Evolutionary conservation across 1,140 invertebrate genomes (phyloP).

Genomic region (Pseudomyrmex pallidus): DNA sequence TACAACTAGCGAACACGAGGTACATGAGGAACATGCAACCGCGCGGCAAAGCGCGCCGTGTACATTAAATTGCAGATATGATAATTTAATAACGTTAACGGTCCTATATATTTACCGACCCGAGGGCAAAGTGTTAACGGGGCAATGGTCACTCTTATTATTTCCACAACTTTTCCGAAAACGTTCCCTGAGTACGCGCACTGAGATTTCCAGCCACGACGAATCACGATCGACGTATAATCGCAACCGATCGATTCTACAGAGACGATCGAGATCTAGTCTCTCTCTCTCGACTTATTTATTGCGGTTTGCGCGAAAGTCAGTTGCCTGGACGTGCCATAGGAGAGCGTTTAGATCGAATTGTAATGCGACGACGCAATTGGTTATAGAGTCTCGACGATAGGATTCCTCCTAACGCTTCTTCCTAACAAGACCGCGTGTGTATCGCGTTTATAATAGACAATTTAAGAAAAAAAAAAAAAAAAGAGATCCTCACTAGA

Average conservation of each 20-base stretch:
- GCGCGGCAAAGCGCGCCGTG: background rate
- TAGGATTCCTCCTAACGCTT: slow-evolving; percentile 4
- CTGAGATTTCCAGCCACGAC: slow-evolving; percentile 47
- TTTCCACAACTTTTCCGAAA: slow-evolving; percentile 58
- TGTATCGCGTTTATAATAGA: background rate
- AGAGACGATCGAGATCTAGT: no score
- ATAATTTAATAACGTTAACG: slow-evolving; percentile 64
- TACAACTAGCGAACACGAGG: slow-evolving; percentile 37
- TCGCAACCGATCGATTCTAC: no score
- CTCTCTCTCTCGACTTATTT: slow-evolving; percentile 56
- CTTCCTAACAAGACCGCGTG: slow-evolving; percentile 15
- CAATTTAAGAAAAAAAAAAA: background rate
- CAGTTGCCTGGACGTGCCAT: slow-evolving; percentile 56
- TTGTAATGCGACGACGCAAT: slow-evolving; percentile 32
- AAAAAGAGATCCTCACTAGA: background rate
- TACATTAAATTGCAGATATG: slow-evolving; percentile 58
- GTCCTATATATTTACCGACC: slow-evolving; percentile 1
- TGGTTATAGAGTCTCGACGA: slow-evolving; percentile 24
- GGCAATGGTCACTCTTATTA: slow-evolving; percentile 48
- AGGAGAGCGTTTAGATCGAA: slow-evolving; percentile 23
- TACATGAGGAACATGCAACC: slow-evolving; percentile 44
- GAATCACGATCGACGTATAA: slow-evolving; percentile 48
- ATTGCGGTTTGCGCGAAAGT: slow-evolving; percentile 21
- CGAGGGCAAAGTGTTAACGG: slow-evolving; percentile 17
- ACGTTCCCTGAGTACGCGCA: slow-evolving; percentile 9